phyloP scores from a whole-genome alignment of 2,888 invertebrate genomes.

The Glyphotaelius pellucidus region DNA sequence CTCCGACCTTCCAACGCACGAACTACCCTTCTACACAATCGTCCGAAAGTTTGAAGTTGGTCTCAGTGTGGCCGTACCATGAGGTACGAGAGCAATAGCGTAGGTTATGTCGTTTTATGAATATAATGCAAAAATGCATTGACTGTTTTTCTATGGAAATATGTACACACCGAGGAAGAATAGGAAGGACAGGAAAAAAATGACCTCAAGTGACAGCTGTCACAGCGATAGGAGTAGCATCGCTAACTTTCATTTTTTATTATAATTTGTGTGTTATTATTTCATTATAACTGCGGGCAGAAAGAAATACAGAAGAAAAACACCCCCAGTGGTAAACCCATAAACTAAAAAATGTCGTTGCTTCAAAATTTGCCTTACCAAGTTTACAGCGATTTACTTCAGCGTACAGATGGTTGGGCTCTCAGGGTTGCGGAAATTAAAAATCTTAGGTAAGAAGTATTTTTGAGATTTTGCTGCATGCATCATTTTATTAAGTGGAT shows the following conservation, averaged over 20 bases:
- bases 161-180: neutral
- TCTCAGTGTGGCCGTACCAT: no score
- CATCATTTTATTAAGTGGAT: neutral
- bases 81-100: no score
- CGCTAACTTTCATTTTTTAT: neutral
- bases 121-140: neutral
- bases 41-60: no score
- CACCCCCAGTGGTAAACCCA: neutral
- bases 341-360: conserved; percentile 70
- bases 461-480: neutral
- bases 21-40: no score
- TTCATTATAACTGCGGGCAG: neutral
- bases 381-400: conserved; percentile 69
- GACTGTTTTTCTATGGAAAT: conserved; percentile 8
- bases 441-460: conserved; percentile 70
- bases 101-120: neutral
- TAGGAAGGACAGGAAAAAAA: neutral
- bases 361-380: conserved; percentile 71
- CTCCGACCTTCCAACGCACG: no score
- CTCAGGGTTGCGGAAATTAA: conserved; percentile 71
- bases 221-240: conserved; percentile 7
- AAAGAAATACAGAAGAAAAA: neutral
- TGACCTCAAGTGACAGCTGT: conserved; percentile 34
- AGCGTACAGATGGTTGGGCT: conserved; percentile 71
- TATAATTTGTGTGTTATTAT: neutral